Evolutionary conservation across 2,888 invertebrate species (phyloP).

Genomic region (Amphipoea oculea): DNA sequence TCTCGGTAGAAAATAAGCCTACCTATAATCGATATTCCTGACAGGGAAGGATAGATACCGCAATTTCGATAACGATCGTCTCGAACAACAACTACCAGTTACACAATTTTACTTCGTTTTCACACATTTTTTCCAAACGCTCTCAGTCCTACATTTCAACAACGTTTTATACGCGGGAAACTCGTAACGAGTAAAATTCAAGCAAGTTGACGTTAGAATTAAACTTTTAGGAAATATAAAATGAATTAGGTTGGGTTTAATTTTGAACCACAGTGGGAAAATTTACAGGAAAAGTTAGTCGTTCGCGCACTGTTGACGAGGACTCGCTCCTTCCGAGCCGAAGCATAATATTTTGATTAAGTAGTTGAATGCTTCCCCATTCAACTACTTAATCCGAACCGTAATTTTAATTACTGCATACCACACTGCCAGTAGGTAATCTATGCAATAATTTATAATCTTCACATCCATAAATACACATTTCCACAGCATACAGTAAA

Average conservation of each 20-base stretch:
- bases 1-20: background rate
- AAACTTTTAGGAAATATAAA: slow-evolving; percentile 43
- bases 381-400: background rate
- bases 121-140: slow-evolving; percentile 23
- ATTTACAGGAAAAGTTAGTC: slow-evolving; percentile 32
- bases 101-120: slow-evolving; percentile 25
- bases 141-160: slow-evolving; percentile 7
- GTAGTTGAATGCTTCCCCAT: background rate
- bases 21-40: slow-evolving; percentile 19
- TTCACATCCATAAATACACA: background rate
- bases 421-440: background rate
- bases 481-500: slow-evolving; percentile 12
- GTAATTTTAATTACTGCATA: background rate
- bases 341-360: slow-evolving; percentile 1
- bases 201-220: slow-evolving; percentile 38
- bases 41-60: slow-evolving; percentile 23
- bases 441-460: background rate
- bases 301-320: slow-evolving; percentile 8
- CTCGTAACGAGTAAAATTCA: slow-evolving; percentile 15
- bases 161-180: slow-evolving; percentile 22
- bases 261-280: slow-evolving; percentile 19
- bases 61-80: slow-evolving; percentile 40
- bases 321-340: background rate
- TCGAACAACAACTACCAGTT: slow-evolving; percentile 24
- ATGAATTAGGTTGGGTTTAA: slow-evolving; percentile 37